phyloP scores from a whole-genome alignment of 2,888 invertebrate species.

The Sepioteuthis lessoniana region DNA sequence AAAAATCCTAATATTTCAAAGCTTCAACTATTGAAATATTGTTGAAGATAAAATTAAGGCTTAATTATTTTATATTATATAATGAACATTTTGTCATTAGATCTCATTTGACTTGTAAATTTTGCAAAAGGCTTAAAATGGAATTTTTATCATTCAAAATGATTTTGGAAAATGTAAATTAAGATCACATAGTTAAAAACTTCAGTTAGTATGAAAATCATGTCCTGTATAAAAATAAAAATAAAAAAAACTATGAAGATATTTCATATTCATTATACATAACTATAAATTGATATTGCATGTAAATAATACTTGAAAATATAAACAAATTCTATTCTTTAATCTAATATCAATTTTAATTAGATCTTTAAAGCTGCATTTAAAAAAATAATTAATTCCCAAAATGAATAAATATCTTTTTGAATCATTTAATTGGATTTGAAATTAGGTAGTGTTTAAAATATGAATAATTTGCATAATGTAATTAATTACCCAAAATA shows the following conservation, averaged over 20 bases:
- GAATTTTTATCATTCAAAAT: neutral
- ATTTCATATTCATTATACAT: neutral
- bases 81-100: neutral
- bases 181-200: neutral
- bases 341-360: neutral
- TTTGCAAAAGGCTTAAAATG: neutral
- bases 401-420: neutral
- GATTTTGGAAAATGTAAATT: neutral
- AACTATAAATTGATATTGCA: no score
- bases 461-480: neutral
- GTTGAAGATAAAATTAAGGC: neutral
- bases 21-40: neutral
- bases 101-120: neutral
- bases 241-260: neutral
- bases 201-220: neutral
- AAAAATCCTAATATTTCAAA: neutral
- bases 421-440: neutral
- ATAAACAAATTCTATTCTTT: neutral
- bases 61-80: neutral
- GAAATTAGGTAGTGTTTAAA: neutral
- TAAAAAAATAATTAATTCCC: no score
- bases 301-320: no score
- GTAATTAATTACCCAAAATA: neutral
- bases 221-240: neutral
- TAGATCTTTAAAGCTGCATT: no score